A percentile compares a stretch with the other conserved stretches of the same genome.
phyloP scores from a whole-genome alignment of 2,113 vertebrate species.

The Cyanoderma ruficeps region DNA sequence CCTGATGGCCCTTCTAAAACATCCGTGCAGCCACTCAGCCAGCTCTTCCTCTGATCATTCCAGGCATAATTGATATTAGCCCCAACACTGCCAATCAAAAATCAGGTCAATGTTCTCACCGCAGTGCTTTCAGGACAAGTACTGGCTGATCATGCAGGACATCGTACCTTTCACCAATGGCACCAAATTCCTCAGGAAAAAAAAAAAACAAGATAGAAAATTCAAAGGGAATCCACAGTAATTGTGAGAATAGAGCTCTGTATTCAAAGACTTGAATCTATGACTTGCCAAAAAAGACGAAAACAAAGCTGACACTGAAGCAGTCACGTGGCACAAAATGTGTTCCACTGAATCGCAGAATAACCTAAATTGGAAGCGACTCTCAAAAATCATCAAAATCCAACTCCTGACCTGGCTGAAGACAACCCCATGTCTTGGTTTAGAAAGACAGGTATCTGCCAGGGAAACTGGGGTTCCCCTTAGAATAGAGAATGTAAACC shows the following conservation, averaged over 20 bases:
- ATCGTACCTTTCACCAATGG: rapidly evolving
- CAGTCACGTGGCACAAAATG: rapidly evolving
- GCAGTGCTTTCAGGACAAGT: not conserved
- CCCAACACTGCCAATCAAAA: not conserved
- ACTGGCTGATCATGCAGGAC: not conserved
- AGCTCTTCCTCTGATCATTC: not conserved
- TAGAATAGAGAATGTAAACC: too few species aligned
- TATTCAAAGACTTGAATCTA: not conserved
- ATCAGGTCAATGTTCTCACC: not conserved
- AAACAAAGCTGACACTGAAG: not conserved
- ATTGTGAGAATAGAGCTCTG: not conserved
- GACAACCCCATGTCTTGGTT: too few species aligned
- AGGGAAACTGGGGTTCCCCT: too few species aligned
- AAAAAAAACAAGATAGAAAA: not conserved
- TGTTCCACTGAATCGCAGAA: not conserved
- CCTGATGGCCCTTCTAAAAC: not conserved
- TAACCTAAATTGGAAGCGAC: rapidly evolving
- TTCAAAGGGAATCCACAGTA: not conserved
- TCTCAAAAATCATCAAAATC: not conserved
- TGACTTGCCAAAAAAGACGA: not conserved
- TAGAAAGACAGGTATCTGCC: too few species aligned
- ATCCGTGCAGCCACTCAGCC: rapidly evolving
- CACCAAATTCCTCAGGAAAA: not conserved
- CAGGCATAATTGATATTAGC: not conserved
- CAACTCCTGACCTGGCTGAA: not conserved